Conservation (phyloP, 2,888 invertebrate species). For the Camptogramma bilineatum region DNA sequence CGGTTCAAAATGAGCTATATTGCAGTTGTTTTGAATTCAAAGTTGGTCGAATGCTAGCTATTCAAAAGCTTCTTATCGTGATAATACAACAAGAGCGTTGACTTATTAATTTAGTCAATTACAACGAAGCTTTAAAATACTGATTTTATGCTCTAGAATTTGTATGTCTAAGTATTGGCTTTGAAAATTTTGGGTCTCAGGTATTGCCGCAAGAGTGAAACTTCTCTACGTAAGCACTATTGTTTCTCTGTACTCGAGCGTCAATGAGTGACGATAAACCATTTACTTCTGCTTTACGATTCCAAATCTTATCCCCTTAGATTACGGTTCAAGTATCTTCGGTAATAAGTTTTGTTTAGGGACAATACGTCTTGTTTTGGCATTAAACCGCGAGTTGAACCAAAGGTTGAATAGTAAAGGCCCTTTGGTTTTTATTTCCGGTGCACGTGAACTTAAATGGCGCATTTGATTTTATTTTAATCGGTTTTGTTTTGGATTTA, state of each 20-base stretch:
- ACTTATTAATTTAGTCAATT: not conserved
- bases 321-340: slow-evolving; percentile 35
- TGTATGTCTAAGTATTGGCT: not conserved
- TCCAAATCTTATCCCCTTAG: slow-evolving; percentile 50
- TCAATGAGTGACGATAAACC: slow-evolving; percentile 67
- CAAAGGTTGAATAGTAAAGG: slow-evolving; percentile 71
- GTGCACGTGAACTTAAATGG: slow-evolving; percentile 69
- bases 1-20: slow-evolving; percentile 7
- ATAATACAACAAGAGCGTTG: not conserved
- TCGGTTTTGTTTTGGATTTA: slow-evolving; percentile 32
- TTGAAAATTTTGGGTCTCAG: not conserved
- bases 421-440: slow-evolving; percentile 75
- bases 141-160: not conserved
- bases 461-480: slow-evolving; percentile 61
- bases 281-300: slow-evolving; percentile 47
- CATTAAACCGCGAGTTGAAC: slow-evolving; percentile 70
- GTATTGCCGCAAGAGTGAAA: slow-evolving; percentile 18
- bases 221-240: slow-evolving; percentile 1
- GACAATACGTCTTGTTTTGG: slow-evolving; percentile 73
- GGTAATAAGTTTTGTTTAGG: slow-evolving; percentile 47
- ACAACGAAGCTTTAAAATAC: not conserved
- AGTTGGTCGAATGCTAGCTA: not conserved
- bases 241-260: slow-evolving; percentile 48
- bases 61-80: not conserved
- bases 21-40: slow-evolving; percentile 2